Conservation (phyloP, 2,113 vertebrate genomes). For the Mormoops blainvillei region DNA sequence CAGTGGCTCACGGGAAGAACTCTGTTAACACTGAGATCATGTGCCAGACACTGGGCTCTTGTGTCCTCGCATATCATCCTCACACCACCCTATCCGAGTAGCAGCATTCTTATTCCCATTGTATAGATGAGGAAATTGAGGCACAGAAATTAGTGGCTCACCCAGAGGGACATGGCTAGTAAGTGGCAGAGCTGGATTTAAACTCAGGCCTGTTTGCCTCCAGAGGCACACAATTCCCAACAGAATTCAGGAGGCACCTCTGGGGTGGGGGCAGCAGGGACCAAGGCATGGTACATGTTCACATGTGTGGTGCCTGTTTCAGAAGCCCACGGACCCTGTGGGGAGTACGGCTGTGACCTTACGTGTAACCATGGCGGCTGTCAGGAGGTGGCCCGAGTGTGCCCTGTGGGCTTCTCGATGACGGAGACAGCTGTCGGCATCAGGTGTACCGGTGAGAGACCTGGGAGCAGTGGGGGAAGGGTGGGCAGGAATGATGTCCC, state of each 20-base stretch:
- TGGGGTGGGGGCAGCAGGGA: rapidly evolving
- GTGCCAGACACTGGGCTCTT: background rate
- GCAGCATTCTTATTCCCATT: background rate
- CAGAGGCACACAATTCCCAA: background rate
- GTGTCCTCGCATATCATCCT: background rate
- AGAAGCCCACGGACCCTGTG: slow-evolving; percentile 67
- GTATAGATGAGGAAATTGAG: background rate
- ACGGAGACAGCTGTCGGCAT: slow-evolving; percentile 80
- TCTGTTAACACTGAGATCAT: background rate
- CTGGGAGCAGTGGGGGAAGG: background rate
- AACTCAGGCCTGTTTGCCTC: background rate
- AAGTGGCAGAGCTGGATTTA: background rate
- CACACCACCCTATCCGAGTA: background rate
- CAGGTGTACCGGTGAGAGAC: slow-evolving; percentile 80
- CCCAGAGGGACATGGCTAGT: background rate
- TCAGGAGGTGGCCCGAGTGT: slow-evolving; percentile 83
- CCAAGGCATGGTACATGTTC: rapidly evolving
- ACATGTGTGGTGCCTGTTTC: rapidly evolving
- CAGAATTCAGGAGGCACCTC: background rate
- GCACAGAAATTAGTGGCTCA: background rate
- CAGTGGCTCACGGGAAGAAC: background rate
- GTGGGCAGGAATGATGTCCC: background rate
- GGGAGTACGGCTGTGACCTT: slow-evolving; percentile 85
- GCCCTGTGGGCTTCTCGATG: slow-evolving; percentile 84
- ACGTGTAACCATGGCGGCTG: slow-evolving; percentile 84